Base-by-base conservation (phyloP, 1,140 invertebrate genomes). In the Ips nitidus region DNA sequence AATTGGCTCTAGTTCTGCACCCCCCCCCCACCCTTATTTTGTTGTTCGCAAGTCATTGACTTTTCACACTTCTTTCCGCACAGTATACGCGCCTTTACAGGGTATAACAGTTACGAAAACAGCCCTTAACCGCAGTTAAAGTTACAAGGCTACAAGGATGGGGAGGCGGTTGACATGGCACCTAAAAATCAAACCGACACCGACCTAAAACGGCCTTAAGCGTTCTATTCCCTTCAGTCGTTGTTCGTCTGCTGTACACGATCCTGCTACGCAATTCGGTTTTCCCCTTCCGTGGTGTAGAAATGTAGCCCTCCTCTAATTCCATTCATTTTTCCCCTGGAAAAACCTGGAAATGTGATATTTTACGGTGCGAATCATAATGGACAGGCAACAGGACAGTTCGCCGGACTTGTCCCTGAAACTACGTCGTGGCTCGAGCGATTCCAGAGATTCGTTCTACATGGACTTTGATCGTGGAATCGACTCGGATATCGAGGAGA, bases 401-500 rank as follows among this genome's bases (percentile, higher is more conserved):
- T 93, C 91, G 40, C 90, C 91, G 59, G 91, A 94, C 83, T 83
- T 94, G 78, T 91, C 90, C 80, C 84, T 94, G 61, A 91, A 92
- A 81, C 81, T 94, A 74, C 86, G 92, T 71, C 86, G 91, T 59
- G 91, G 91, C 38, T 92, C 91, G 39, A 92, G 90, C 77, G 91
- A 93, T 82, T 94, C 92, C 4, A 84, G 91, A 61, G 92, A 94
- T 79, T 93, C 90, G 41, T 93, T 92, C 79, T 94, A 93, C 78
- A 92, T 93, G 91, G 91, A 93, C 81, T 92, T 94, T 76, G 91
- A 91, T 73, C 86, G 90, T 83, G 92, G 92, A 39, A 93, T 94
- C 76, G 91, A 94, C 80, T 93, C 91, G 37, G 92, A 94, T 77
- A 94, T 94, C 75, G 92, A 94, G 78, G 91, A 93, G 80, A 90